These are phyloP conservation scores for Phyllotreta cruciferae DNA, from an alignment of 2,888 invertebrate genomes.

Conservation along the genomic window DNA sequence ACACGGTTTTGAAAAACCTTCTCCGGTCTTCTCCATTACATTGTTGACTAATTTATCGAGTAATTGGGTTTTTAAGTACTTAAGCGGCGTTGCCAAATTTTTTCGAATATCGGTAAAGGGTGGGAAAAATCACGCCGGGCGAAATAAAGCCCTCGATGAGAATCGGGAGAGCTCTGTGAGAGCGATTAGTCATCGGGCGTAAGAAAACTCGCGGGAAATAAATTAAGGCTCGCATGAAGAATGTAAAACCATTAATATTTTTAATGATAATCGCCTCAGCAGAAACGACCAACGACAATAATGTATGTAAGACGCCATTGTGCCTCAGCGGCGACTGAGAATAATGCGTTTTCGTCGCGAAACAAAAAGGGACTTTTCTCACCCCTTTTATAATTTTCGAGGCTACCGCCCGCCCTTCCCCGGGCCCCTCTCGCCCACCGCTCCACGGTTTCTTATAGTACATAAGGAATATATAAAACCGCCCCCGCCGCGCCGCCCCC, in stretches of 20 bases:
- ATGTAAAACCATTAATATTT: slow-evolving; percentile 61
- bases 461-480: too few relatives aligned
- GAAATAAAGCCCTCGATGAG: slow-evolving; percentile 45
- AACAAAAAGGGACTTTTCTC: slow-evolving; percentile 50
- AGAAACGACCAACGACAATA: slow-evolving; percentile 60
- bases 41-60: too few relatives aligned
- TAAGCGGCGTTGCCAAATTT: too few relatives aligned
- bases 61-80: too few relatives aligned
- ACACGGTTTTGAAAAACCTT: too few relatives aligned
- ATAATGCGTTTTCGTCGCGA: slow-evolving; percentile 46
- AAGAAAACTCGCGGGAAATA: slow-evolving; percentile 58
- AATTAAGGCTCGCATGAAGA: slow-evolving; percentile 59
- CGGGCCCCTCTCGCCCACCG: too few relatives aligned
- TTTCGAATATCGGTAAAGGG: too few relatives aligned
- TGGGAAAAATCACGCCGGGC: slow-evolving; percentile 48
- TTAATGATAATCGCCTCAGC: slow-evolving; percentile 59
- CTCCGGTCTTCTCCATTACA: too few relatives aligned
- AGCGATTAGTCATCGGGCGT: slow-evolving; percentile 51
- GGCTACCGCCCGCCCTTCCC: too few relatives aligned
- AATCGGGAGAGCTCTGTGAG: slow-evolving; percentile 36
- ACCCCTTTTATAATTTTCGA: slow-evolving; percentile 47
- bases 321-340: slow-evolving; percentile 33
- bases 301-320: slow-evolving; percentile 58
- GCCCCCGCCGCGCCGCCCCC: slow-evolving; percentile 14
- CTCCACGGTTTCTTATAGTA: too few relatives aligned